Evolutionary conservation across 2,113 vertebrate genomes (phyloP), one percentile per base, ranked within the genome.

Genomic region (Coptodon rendalli): DNA sequence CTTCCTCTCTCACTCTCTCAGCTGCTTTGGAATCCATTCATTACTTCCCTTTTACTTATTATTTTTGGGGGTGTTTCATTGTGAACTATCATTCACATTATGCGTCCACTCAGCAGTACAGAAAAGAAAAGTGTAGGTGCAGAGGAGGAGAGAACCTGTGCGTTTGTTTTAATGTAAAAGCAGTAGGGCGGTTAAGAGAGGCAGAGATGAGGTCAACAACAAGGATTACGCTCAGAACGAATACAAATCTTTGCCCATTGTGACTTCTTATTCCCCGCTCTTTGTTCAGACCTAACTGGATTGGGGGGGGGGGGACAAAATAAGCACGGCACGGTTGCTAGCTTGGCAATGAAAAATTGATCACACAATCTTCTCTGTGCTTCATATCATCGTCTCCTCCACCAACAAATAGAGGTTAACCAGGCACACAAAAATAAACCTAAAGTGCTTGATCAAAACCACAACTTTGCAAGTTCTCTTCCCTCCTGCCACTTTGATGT

Each of bases 11-110:
- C 8, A 48, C 22, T 71, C 56, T 79, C 54, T 81, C 68, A 89
- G 79, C 81, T 71, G 80, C 61, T 78, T 90, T 90, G 88, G 83
- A 93, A 91, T 92, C 83, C 85, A 82, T 89, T 90, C 57, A 66
- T 86, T 82, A 63, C 78, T 24, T 78, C 9, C 6, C 27, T 89
- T 38, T 53, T 57, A 56, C 63, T 86, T 57, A 48, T 66, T 86
- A 63, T 52, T 53, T 73, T 63, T 66, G 61, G 2, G 17, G 52
- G 24, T 36, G 80, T 86, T 88, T 78, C 66, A 68, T 80, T 45
- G 48, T 80, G 34, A 83, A 87, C 83, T 24, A 88, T 85, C 57
- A 80, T 82, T 93, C 86, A 91, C 81, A 89, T 93, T 90, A 86
- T 68, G 66, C 34, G 52, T 87, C 88, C 9, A 56, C 63, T 93